Conservation (phyloP, 2,797 vertebrate species). For the Urocyon cinereoargenteus region DNA sequence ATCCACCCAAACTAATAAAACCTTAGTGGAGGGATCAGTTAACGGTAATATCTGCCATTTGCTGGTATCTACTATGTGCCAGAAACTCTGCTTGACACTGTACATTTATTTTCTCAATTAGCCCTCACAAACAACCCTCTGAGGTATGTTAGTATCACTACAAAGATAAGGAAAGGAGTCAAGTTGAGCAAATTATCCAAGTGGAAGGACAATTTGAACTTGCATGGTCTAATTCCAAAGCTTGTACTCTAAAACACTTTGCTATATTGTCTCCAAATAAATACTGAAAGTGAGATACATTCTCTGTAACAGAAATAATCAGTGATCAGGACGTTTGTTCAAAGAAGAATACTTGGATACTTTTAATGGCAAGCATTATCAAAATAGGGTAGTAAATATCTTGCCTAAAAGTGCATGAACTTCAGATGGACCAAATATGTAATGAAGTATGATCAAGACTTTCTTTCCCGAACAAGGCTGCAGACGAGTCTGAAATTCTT, state of each 20-base stretch:
- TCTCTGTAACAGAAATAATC: not conserved
- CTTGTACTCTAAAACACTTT: not conserved
- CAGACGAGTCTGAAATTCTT: not conserved
- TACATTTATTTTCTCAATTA: not conserved
- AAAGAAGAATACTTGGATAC: not conserved
- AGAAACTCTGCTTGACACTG: not conserved
- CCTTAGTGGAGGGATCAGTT: not conserved
- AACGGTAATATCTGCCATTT: not conserved
- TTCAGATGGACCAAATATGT: not conserved
- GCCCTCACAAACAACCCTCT: not conserved
- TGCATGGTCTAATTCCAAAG: not conserved
- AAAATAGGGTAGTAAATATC: not conserved
- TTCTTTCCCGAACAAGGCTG: not conserved
- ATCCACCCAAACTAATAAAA: not conserved
- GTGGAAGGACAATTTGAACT: not conserved
- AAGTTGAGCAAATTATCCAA: not conserved
- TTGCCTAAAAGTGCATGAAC: not conserved
- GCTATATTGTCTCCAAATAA: not conserved
- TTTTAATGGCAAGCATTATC: not conserved
- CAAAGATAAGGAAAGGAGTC: not conserved
- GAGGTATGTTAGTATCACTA: not conserved
- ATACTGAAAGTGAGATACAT: not conserved
- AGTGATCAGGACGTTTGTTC: not conserved
- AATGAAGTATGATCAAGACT: not conserved
- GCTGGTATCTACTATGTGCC: not conserved